Base-by-base conservation (phyloP, 1,140 invertebrate species). In the Microplitis mediator region DNA sequence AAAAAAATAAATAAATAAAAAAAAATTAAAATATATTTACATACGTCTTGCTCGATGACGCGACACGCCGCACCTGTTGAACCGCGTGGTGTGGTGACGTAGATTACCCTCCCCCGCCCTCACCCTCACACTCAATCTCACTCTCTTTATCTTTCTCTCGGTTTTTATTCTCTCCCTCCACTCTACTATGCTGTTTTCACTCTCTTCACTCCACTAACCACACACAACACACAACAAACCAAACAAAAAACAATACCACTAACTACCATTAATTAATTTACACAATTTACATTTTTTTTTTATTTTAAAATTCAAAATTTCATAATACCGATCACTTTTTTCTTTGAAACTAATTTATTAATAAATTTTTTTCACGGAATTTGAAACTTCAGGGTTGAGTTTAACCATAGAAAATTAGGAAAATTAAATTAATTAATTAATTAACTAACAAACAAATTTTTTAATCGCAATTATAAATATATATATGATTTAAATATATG, bases 41-140 rank as follows among this genome's bases (percentile, higher is more conserved):
- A 69, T 75, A 75, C 74, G 69, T 75, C 74, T 75, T 54, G 63
- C 39, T 52, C 61, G 23, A 58, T 64, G 62, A 71, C 67, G 74
- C 71, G 74, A 75, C 66, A 51, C 74, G 73, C 69, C 60, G 69
- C 73, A 75, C 73, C 73, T 75, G 73, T 75, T 75, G 73, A 71
- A 72, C 72, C 60, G 68, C 72, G 72, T 63, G 36, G 66, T 69
- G 72, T 39, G 23, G 56, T 69, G 65, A 61, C 71, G 71, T 72
- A 32, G 54, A 61, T 70, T 16, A 62, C 11, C 61, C 64, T 16
- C 58, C 54, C 39, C 31, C 63, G 11, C 23, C 45, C 13, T 5
- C 62, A 23, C 23, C 23, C 23, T 23, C 23, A 23, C 23, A 39
- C n/a, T 3, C 52, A 23, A 23, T 23, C 23, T 23, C 23, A 23